phyloP scores from a whole-genome alignment of 2,797 vertebrate species.

The Zenarchopterus dispar region DNA sequence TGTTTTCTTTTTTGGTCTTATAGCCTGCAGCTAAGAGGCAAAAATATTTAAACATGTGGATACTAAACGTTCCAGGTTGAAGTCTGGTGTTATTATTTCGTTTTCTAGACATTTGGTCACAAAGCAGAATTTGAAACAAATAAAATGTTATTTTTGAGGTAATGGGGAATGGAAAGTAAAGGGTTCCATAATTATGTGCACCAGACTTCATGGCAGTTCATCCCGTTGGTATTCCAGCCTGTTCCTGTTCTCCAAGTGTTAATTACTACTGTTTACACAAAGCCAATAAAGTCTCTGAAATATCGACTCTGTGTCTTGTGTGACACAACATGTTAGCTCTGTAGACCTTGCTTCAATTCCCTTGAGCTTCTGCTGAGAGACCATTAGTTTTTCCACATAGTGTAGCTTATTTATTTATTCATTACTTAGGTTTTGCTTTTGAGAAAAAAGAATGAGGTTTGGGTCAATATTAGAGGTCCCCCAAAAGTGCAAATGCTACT shows the following conservation, averaged over 20 bases:
- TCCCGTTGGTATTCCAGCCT: neutral
- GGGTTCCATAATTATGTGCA: neutral
- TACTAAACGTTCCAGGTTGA: neutral
- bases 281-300: neutral
- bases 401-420: no score
- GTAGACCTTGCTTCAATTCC: no score
- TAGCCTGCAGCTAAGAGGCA: neutral
- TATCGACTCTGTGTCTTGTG: neutral
- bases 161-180: no score
- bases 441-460: no score
- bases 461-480: no score
- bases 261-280: neutral
- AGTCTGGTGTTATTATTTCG: slow-evolving; percentile 1
- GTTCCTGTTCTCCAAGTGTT: neutral
- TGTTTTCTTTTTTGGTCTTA: neutral
- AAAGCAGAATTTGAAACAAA: neutral
- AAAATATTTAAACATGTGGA: neutral
- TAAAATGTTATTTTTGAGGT: neutral
- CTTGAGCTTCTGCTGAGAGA: no score
- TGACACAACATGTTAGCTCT: no score
- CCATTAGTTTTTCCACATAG: no score
- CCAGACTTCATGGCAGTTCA: neutral
- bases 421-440: no score
- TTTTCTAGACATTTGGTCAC: slow-evolving; percentile 17
- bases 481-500: no score